Conservation (phyloP, 2,888 invertebrate genomes). For the Heliothis peltigera region DNA sequence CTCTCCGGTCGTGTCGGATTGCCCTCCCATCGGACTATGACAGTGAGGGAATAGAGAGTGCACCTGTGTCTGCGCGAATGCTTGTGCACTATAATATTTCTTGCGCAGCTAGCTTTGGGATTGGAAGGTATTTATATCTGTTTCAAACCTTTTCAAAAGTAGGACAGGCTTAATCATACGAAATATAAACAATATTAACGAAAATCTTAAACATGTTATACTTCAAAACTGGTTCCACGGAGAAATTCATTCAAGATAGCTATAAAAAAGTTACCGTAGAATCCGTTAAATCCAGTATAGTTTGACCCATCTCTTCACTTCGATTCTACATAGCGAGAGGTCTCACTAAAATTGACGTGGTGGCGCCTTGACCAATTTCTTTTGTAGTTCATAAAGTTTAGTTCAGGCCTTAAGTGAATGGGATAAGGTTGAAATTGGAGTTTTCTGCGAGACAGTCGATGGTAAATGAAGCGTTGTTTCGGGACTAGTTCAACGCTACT, state of each 20-base stretch:
- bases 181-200: background rate
- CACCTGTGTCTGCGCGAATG: no score
- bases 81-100: no score
- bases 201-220: conserved; percentile 32
- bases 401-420: conserved; percentile 15
- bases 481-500: conserved; percentile 76
- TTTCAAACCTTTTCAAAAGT: no score
- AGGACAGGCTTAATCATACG: background rate
- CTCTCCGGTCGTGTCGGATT: no score
- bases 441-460: conserved; percentile 8
- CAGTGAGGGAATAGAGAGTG: no score
- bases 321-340: conserved; percentile 14
- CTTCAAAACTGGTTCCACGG: conserved; percentile 37
- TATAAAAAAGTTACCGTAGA: conserved; percentile 66
- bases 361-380: conserved; percentile 28
- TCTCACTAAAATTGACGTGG: conserved; percentile 57
- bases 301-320: conserved; percentile 42
- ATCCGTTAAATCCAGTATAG: conserved; percentile 56
- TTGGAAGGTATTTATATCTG: no score
- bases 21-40: no score
- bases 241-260: conserved; percentile 61
- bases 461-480: conserved; percentile 57
- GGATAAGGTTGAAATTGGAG: conserved; percentile 61
- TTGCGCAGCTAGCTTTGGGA: no score
- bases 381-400: conserved; percentile 6